Percentiles rank a stretch among this genome's conserved stretches.
These are phyloP conservation scores for Periplaneta americana DNA, from an alignment of 1,140 invertebrate species.

Conservation along the genomic window DNA sequence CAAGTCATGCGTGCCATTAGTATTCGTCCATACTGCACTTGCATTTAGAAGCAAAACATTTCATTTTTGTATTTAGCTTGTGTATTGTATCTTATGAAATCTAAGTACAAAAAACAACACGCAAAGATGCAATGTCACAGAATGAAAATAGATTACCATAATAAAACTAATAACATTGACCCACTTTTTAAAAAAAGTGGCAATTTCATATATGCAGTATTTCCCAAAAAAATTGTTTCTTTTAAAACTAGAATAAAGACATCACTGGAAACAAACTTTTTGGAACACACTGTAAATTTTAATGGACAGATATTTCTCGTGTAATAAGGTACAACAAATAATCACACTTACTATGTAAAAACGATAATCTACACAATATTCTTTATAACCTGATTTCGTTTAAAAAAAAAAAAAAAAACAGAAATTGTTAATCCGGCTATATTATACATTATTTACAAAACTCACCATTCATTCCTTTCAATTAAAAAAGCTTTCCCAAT, in stretches of 20 bases:
- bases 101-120: neutral
- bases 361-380: neutral
- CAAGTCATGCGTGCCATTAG: neutral
- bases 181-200: neutral
- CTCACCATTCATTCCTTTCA: neutral
- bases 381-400: neutral
- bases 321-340: neutral
- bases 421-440: neutral
- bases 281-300: neutral
- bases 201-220: neutral
- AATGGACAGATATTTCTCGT: neutral
- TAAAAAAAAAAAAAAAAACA: neutral
- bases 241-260: neutral
- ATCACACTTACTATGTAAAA: neutral
- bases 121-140: too few species aligned
- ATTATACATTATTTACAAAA: neutral
- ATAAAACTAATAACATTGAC: neutral
- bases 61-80: neutral
- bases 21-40: neutral
- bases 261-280: neutral
- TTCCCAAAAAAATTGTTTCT: neutral
- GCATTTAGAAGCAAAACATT: neutral
- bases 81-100: neutral
- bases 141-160: neutral
- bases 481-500: neutral